A percentile compares a stretch with the other conserved stretches of the same genome.
Evolutionary conservation across 2,797 vertebrate genomes (phyloP).

Genomic region (Rhinoraja longicauda): DNA sequence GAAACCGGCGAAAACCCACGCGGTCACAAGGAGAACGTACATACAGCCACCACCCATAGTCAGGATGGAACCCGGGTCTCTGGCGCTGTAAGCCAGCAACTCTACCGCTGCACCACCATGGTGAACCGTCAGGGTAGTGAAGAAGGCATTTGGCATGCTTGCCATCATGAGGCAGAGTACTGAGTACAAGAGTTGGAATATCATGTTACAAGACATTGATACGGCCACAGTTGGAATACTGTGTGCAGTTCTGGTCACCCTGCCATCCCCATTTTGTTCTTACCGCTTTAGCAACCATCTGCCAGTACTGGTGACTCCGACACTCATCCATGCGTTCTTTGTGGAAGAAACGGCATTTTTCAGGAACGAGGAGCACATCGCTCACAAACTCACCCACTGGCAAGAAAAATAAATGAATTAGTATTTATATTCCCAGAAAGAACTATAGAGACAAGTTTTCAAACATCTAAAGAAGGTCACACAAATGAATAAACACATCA

Average conservation of each 20-base stretch:
- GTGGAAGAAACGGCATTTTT: constrained; percentile 94
- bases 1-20: no score
- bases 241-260: background rate
- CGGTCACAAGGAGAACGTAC: no score
- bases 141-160: no score
- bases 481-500: background rate
- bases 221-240: no score
- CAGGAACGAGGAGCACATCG: constrained; percentile 87
- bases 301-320: constrained; percentile 87
- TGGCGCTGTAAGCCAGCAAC: no score
- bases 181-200: no score
- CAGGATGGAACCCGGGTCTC: no score
- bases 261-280: constrained; percentile 40
- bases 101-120: no score
- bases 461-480: background rate
- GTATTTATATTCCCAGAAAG: background rate
- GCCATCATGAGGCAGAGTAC: no score
- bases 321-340: constrained; percentile 85
- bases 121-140: no score
- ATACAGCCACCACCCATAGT: no score
- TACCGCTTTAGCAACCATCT: constrained; percentile 85
- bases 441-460: background rate
- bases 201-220: no score
- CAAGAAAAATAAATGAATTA: background rate
- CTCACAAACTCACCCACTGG: constrained; percentile 94